Evolutionary conservation across 1,140 invertebrate species (phyloP), one percentile per base, ranked within the genome.

Genomic region (Orius laevigatus): DNA sequence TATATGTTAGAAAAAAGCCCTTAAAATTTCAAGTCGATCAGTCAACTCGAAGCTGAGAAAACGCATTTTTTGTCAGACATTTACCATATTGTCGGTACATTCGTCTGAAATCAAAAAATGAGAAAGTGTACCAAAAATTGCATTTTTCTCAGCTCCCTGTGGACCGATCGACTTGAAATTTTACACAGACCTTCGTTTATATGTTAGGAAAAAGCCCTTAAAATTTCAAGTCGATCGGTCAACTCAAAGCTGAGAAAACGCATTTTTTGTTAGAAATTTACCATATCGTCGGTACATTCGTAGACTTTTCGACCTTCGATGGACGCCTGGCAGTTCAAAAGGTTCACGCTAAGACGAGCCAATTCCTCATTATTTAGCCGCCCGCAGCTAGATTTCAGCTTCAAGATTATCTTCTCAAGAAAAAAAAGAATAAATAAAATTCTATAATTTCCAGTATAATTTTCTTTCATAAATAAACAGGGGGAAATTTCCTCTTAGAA

Each of bases 281-380:
- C 73, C 78, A 81, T 81, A 46, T 70, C 60, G 16, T 69, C 65
- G 1, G 69, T 71, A 52, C 79, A 81, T 2, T 68, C 66, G 59
- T 67, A 79, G 15, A 69, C 64, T 55, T 67, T 66, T 48, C 78
- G 62, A 0, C 74, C 72, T 58, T 81, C 78, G 6, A 70, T 67
- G 33, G 65, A 64, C 2, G 73, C 75, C 51, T 81, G 78, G 61
- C 79, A 82, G 58, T 82, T 81, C 12, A 81, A 61, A 14, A 81
- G 63, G 60, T 74, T 72, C 25, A 82, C 76, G 42, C 76, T 71
- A 10, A 82, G 56, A 62, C 79, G 80, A 0, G 74, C 73, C 16
- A 82, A 56, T 42, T 79, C 67, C 54, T 81, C 78, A 55, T 81
- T 77, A 12, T 70, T 70, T 58, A 82, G 65, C 12, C 64, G 60